These are phyloP conservation scores for Arenaria interpres DNA, from an alignment of 2,113 vertebrate genomes.

Conservation along the genomic window DNA sequence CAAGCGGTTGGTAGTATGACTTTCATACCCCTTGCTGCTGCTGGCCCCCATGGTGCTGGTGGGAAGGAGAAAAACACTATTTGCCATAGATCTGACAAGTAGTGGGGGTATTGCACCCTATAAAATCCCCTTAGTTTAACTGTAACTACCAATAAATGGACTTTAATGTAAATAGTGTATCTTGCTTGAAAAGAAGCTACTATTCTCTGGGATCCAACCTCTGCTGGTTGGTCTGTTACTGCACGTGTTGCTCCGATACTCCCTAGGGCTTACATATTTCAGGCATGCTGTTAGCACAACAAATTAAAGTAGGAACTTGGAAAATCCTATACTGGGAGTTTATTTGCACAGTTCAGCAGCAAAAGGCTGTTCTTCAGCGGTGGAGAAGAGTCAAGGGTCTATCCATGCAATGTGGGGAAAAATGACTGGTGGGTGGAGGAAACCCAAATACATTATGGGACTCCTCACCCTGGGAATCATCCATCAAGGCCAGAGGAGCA, in stretches of 20 bases:
- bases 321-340: neutral
- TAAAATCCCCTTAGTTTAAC: neutral
- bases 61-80: neutral
- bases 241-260: neutral
- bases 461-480: neutral
- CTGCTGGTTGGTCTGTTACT: neutral
- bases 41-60: neutral
- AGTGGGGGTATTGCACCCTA: neutral
- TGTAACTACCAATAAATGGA: neutral
- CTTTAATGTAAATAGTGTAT: neutral
- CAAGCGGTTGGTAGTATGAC: neutral
- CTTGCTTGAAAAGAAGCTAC: neutral
- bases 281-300: neutral
- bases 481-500: neutral
- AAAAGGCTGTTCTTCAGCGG: neutral
- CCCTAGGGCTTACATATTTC: neutral
- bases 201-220: neutral
- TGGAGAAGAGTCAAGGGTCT: neutral
- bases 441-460: neutral
- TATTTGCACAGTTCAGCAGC: neutral
- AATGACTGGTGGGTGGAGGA: neutral
- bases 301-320: neutral
- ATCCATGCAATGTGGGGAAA: accelerated
- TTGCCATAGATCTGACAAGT: neutral
- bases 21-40: neutral